These are phyloP conservation scores for Rhaphigaster nebulosa DNA, from an alignment of 2,888 invertebrate genomes.

Conservation along the genomic window DNA sequence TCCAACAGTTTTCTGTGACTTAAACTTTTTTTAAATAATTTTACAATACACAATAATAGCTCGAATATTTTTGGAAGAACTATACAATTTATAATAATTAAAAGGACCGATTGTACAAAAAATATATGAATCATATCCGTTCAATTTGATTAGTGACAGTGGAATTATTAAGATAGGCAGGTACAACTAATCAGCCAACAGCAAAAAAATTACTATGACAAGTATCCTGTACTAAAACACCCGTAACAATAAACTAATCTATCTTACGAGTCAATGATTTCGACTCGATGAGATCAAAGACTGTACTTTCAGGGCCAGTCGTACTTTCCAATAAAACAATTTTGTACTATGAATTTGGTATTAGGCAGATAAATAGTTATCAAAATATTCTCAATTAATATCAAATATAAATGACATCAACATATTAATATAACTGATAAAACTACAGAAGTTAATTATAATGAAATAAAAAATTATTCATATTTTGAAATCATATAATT, in stretches of 20 bases:
- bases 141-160: conserved; percentile 1
- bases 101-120: conserved; percentile 32
- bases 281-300: conserved; percentile 54
- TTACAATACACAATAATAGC: background rate
- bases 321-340: background rate
- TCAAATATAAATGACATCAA: background rate
- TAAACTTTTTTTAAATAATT: no score
- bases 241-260: conserved; percentile 52
- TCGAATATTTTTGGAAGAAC: conserved; percentile 29
- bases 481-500: background rate
- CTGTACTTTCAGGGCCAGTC: conserved; percentile 50
- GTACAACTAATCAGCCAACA: conserved; percentile 9
- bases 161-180: background rate
- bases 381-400: background rate
- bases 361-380: background rate
- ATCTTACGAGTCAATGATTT: conserved; percentile 41
- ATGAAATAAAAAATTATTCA: background rate
- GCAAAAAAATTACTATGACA: background rate
- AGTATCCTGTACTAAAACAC: conserved; percentile 43
- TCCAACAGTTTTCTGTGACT: background rate
- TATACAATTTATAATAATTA: background rate
- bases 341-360: conserved; percentile 45
- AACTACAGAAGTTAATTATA: background rate
- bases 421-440: background rate
- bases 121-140: background rate